Percentiles rank a stretch among this genome's conserved stretches.
Conservation (phyloP, 2,888 invertebrate genomes). For the Xanthorhoe designata region DNA sequence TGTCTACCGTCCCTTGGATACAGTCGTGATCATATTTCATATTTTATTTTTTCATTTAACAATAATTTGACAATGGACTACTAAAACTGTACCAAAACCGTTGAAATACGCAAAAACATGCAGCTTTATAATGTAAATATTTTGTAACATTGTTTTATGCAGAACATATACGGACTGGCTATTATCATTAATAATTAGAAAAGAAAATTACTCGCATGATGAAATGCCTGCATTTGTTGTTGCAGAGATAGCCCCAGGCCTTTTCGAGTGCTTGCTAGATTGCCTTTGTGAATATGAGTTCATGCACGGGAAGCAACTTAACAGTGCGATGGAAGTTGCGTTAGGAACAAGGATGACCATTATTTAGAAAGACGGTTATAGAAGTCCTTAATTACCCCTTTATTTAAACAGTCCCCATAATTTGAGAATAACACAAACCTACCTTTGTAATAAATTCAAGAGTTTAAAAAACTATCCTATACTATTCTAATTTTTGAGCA, state of each 20-base stretch:
- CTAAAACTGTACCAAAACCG: no score
- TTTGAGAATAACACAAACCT: no score
- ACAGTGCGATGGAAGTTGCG: slow-evolving; percentile 56
- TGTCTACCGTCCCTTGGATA: no score
- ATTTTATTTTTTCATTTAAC: no score
- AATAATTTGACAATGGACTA: no score
- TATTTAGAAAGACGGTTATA: slow-evolving; percentile 12
- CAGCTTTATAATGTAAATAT: no score
- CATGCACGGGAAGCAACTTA: slow-evolving; percentile 53
- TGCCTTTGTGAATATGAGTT: slow-evolving; percentile 55
- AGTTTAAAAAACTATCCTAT: no score
- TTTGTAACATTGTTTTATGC: neutral
- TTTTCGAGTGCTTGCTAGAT: slow-evolving; percentile 52
- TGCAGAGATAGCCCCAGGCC: slow-evolving; percentile 54
- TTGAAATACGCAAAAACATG: no score
- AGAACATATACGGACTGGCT: neutral
- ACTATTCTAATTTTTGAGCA: neutral
- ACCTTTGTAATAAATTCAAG: no score
- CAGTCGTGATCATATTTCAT: no score
- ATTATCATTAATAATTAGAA: slow-evolving; percentile 11
- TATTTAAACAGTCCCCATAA: no score
- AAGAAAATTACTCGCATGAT: slow-evolving; percentile 45
- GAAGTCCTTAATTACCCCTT: no score
- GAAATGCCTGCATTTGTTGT: slow-evolving; percentile 55
- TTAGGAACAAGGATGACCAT: slow-evolving; percentile 33